Base-by-base conservation (phyloP, 2,888 invertebrate genomes). In the Gari tellinella region DNA sequence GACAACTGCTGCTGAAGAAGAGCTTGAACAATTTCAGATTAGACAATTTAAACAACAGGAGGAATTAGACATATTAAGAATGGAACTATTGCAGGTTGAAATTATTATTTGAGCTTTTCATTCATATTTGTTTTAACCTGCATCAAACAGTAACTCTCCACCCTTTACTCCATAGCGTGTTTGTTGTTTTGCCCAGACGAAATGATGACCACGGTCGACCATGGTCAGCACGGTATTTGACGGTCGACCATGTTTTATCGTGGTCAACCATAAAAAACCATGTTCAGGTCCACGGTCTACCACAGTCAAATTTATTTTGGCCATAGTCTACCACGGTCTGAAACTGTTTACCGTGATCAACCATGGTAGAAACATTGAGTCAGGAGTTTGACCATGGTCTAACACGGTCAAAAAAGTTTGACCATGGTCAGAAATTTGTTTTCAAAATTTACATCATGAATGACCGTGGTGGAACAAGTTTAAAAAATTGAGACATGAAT, bases 191-290 rank as follows among this genome's bases (percentile, higher is more conserved):
- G 10, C 51, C 51, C 51, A 49, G 51, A 49, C 25, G 51, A 49
- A 38, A 56, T 56, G 23, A 57, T 43, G 58, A 53, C 65, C 65
- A 65, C 57, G 65, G 65, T 65, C 57, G 26, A 64, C 51, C 63
- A 63, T 52, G 53, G 41, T 53, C 53, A 63, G 45, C 38, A 41
- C n/a, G 38, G 17, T 37, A 25, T 48, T 45, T 19, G 48, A 14
- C 21, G 37, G 17, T 60, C 38, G 45, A 55, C 64, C 55, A 55
- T 49, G 31, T 31, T 55, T 23, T 31, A 55, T 15, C 48, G 23
- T 64, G 55, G 55, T 64, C 38, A 23, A 31, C 46, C 25, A 46
- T 45, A 17, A 48, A 37, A 63, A 37, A 48, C 19, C 19, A 49
- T 49, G 19, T 25, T 15, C 25, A 21, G 15, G 26, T 10, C 43